phyloP scores from a whole-genome alignment of 2,113 vertebrate genomes.

The Loxodonta africana region DNA sequence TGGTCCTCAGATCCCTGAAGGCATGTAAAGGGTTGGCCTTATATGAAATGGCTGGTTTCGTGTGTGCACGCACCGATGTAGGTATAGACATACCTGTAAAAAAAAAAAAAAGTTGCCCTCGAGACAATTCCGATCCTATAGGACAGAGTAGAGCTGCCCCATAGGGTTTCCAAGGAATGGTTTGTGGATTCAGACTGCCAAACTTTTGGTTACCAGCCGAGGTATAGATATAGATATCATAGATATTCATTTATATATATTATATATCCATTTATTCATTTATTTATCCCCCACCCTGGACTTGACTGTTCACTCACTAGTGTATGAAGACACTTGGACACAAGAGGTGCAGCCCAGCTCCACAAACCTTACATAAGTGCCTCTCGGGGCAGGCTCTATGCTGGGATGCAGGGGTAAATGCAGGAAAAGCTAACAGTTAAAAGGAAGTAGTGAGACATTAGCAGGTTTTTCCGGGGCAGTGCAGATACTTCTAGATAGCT shows the following conservation, averaged over 20 bases:
- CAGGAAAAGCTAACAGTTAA: background rate
- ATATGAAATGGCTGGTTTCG: background rate
- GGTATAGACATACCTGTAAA: too few species aligned
- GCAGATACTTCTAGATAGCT: background rate
- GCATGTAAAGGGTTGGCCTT: background rate
- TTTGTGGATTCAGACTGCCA: too few species aligned
- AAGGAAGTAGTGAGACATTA: background rate
- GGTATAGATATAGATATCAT: too few species aligned
- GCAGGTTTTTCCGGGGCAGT: background rate
- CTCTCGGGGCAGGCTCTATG: background rate
- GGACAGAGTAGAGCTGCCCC: too few species aligned
- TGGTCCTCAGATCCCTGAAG: background rate
- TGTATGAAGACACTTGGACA: fast-evolving
- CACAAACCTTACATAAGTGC: fast-evolving
- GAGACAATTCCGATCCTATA: too few species aligned
- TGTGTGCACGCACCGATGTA: background rate
- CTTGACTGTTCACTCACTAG: fast-evolving
- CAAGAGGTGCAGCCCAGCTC: background rate
- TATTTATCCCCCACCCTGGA: background rate
- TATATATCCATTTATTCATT: background rate
- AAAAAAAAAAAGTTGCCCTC: too few species aligned
- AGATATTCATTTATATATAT: fast-evolving
- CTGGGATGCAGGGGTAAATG: fast-evolving
- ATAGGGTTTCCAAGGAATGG: too few species aligned
- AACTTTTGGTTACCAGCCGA: too few species aligned